Evolutionary conservation across 2,113 vertebrate species (phyloP), one percentile per base, ranked within the genome.

Genomic region (Erythrolamprus reginae): DNA sequence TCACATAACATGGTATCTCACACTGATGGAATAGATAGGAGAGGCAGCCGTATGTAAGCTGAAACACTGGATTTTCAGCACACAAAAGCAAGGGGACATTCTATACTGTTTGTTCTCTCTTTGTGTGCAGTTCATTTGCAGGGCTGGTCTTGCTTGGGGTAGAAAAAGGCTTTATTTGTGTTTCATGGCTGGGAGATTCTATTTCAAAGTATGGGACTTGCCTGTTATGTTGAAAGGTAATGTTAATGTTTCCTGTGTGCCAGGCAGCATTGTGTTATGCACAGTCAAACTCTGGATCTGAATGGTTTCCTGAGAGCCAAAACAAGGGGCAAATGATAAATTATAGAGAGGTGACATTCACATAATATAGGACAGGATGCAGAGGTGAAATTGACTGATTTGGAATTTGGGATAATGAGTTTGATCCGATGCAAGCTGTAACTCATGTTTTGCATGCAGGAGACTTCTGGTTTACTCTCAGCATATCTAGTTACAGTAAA

Each of bases 51-150:
- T 95, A 94, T 95, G 93, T 96, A 95, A 95, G 94, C 92, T 95
- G 96, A 96, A 96, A 96, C 95, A 95, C 95, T 96, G 95, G 94
- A 95, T 95, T 96, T 96, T 96, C 95, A 95, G 95, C 94, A 95
- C 95, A 95, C 95, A 96, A 95, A 96, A 95, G 95, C 93, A 93
- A 94, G 95, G 95, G 95, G 96, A 96, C 94, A 96, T 96, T 94
- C 95, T 94, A 96, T 96, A 95, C 95, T 96, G 95, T 95, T 96
- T 96, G 96, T 10, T 96, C 95, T 89, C 10, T n/a, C 94, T 96
- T 93, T 96, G 95, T 92, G 93, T 96, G 94, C 92, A 92, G 95
- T 3, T 47, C 93, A 90, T 92, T 94, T 90, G 89, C 89, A 82
- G 86, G 93, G 90, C 91, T 93, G 88, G 91, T 94, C 93, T 90